Evolutionary conservation across 1,140 invertebrate species (phyloP).

Genomic region (Conus ventricosus): DNA sequence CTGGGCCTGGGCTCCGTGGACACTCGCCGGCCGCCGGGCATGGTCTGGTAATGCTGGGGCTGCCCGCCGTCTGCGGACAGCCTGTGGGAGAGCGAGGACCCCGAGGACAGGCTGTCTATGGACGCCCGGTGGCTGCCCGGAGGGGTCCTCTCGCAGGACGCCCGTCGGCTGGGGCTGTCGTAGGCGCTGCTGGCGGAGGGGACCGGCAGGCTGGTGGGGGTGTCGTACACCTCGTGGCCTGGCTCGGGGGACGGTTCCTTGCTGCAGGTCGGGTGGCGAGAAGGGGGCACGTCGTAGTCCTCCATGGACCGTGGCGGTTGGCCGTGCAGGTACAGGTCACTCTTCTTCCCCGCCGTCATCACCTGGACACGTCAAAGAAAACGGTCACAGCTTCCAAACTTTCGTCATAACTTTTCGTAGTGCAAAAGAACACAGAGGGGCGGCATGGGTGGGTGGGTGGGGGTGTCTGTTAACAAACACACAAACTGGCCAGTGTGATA

Average conservation of each 20-base stretch:
- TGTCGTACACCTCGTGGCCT: constrained; percentile 48
- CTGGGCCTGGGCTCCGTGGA: background rate
- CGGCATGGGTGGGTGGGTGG: no score
- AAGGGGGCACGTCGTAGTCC: constrained; percentile 76
- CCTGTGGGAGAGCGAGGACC: background rate
- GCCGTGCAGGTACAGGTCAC: constrained; percentile 86
- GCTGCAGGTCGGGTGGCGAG: constrained; percentile 46
- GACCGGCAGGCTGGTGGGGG: constrained; percentile 51
- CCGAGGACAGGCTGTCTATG: constrained; percentile 28
- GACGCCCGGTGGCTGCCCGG: constrained; percentile 44
- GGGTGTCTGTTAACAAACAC: no score
- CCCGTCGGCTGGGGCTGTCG: constrained; percentile 56
- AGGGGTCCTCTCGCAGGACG: constrained; percentile 43
- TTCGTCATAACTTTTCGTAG: no score
- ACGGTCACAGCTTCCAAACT: no score
- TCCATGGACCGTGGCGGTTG: constrained; percentile 71
- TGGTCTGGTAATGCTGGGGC: constrained; percentile 36
- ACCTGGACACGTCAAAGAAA: constrained; percentile 77
- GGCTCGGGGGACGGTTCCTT: constrained; percentile 31
- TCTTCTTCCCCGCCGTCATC: constrained; percentile 83
- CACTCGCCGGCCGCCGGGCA: constrained; percentile 36
- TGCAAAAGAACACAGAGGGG: no score
- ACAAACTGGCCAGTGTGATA: no score
- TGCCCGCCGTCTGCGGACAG: background rate
- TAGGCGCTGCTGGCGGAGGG: constrained; percentile 38